Base-by-base conservation (phyloP, 1,140 invertebrate genomes). In the Pseudomyrmex flavicornis region DNA sequence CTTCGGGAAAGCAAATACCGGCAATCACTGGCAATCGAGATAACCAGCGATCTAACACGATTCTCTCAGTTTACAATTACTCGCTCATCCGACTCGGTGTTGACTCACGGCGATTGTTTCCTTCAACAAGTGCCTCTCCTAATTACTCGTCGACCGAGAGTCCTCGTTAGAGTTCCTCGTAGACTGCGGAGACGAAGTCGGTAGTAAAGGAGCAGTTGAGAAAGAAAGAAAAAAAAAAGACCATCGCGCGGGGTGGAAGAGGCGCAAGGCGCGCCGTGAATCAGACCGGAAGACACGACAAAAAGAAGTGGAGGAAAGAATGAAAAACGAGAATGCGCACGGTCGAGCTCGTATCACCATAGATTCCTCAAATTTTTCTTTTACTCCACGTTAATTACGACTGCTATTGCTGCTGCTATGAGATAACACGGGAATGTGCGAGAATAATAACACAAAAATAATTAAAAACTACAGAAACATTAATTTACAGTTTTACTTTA, bases 41-140 rank as follows among this genome's bases (percentile, higher is more conserved):
- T 72, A 85, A 79, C 85, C 52, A 75, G 70, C 66, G 68, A 77
- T 56, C 65, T 77, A 88, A 77, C 63, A 77, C 77, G 86, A 83
- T 87, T 69, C 72, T 70, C 72, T 35, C 83, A 85, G 73, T 83
- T 83, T 83, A 83, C 82, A 83, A 88, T 88, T 88, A 85, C 83
- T 76, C 73, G 46, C 65, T 88, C 86, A 83, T 59, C 75, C 68
- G 73, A 17, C 61, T 85, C 68, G 82, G 35, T 84, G 83, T 88
- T 83, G 76, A 85, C 83, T 88, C 83, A 68, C 65, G 79, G 68
- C 87, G 63, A 88, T 88, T 88, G 87, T 88, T 88, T 88, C 86
- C 87, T 88, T 88, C 86, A 84, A 83, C 87, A 85, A 88, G 83
- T 72, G 87, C 66, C 79, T 84, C 86, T 85, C 61, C 86, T 88